phyloP scores from a whole-genome alignment of 2,888 invertebrate species.

The Trissonchulus latispiculum region DNA sequence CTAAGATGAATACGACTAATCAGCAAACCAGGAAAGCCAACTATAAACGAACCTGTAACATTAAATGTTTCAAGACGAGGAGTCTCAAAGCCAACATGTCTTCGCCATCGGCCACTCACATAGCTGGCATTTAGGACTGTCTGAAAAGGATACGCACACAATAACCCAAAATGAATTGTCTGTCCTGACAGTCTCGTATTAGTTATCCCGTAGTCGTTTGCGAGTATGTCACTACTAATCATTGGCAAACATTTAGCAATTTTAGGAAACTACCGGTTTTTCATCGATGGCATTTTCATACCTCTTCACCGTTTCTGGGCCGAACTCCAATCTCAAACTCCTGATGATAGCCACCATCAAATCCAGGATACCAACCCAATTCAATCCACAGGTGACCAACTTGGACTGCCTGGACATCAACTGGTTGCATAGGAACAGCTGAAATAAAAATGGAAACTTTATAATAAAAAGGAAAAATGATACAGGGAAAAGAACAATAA shows the following conservation, averaged over 20 bases:
- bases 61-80: neutral
- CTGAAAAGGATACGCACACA: too few relatives aligned
- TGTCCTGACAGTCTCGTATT: too few relatives aligned
- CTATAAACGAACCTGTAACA: constrained; percentile 13
- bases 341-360: constrained; percentile 38
- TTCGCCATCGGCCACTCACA: neutral
- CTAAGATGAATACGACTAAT: too few relatives aligned
- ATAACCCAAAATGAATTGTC: too few relatives aligned
- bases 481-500: too few relatives aligned
- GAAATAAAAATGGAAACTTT: too few relatives aligned
- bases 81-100: constrained; percentile 18
- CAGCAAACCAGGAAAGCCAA: neutral
- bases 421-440: constrained; percentile 32
- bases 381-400: constrained; percentile 30
- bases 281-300: too few relatives aligned
- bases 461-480: too few relatives aligned
- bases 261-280: too few relatives aligned
- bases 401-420: constrained; percentile 28
- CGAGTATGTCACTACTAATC: too few relatives aligned
- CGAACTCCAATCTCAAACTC: neutral
- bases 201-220: too few relatives aligned
- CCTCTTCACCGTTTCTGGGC: neutral
- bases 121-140: neutral
- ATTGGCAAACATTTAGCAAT: too few relatives aligned
- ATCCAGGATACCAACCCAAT: constrained; percentile 38